Conservation (phyloP, 2,888 invertebrate species). For the Ectemnius cavifrons region DNA sequence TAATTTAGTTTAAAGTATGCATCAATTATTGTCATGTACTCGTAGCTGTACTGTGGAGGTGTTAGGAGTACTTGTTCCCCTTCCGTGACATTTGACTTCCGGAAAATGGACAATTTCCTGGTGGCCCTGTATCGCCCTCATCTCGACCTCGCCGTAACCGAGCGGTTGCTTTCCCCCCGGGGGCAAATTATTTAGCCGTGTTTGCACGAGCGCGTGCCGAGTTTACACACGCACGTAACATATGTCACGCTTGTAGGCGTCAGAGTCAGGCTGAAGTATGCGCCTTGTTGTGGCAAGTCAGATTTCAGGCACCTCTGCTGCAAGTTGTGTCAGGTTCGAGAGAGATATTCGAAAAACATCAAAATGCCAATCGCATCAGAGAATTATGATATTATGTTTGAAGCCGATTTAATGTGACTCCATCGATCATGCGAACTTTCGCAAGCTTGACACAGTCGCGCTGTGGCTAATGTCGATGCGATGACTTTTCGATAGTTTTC, state of each 20-base stretch:
- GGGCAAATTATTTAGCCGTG: slow-evolving; percentile 71
- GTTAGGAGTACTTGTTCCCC: neutral
- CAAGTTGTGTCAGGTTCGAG: neutral
- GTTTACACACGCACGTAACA: slow-evolving; percentile 59
- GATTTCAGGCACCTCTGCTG: slow-evolving; percentile 23
- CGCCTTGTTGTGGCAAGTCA: slow-evolving; percentile 23
- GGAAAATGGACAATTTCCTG: slow-evolving; percentile 17
- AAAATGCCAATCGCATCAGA: neutral
- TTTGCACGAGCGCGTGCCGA: slow-evolving; percentile 53
- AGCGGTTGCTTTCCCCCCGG: slow-evolving; percentile 35
- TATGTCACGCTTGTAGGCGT: slow-evolving; percentile 50
- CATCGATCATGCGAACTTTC: slow-evolving; percentile 67
- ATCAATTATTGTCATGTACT: too few relatives aligned
- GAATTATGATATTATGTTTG: neutral
- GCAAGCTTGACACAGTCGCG: slow-evolving; percentile 53
- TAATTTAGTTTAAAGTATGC: too few relatives aligned
- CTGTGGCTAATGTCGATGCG: slow-evolving; percentile 71
- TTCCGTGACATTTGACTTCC: slow-evolving; percentile 10
- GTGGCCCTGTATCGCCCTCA: slow-evolving; percentile 12
- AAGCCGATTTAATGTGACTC: neutral
- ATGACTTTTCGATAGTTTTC: slow-evolving; percentile 76
- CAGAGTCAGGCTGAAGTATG: slow-evolving; percentile 18
- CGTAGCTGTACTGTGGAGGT: too few relatives aligned
- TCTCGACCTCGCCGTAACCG: slow-evolving; percentile 26
- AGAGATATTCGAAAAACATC: neutral